A percentile compares a stretch with the other conserved stretches of the same genome.
These are phyloP conservation scores for Chironomus riparius DNA, from an alignment of 2,888 invertebrate species.

Conservation along the genomic window DNA sequence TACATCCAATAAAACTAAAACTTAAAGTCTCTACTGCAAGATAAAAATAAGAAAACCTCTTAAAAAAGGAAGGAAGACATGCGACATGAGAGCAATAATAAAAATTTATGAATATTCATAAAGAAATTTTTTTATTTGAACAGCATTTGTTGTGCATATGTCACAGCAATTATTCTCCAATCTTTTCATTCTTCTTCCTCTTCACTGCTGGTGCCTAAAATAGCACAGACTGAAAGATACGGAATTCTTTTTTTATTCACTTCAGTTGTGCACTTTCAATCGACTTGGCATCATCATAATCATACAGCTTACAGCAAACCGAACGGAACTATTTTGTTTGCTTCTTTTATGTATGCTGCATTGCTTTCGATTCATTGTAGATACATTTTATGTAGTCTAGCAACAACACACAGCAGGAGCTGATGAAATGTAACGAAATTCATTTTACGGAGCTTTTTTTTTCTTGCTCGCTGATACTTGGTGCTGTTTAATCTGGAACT, in stretches of 20 bases:
- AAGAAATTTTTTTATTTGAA: not conserved
- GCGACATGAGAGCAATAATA: not conserved
- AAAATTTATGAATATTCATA: not conserved
- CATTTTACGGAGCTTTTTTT: not conserved
- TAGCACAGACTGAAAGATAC: not conserved
- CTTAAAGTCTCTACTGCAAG: too few species aligned
- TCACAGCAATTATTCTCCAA: constrained; percentile 14
- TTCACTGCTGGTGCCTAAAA: not conserved
- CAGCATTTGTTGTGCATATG: constrained; percentile 14
- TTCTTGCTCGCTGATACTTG: not conserved
- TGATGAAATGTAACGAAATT: not conserved
- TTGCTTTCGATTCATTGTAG: not conserved
- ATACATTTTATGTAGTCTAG: not conserved
- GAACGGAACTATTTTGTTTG: too few species aligned
- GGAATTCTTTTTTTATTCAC: not conserved
- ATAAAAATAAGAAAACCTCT: too few species aligned
- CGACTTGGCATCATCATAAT: not conserved
- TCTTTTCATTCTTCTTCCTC: not conserved
- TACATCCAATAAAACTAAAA: too few species aligned
- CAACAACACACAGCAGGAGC: not conserved
- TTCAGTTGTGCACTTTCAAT: not conserved
- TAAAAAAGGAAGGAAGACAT: not conserved
- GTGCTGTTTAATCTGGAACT: not conserved
- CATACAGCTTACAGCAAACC: not conserved
- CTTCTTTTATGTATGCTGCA: too few species aligned